These are phyloP conservation scores for Prunella himalayana DNA, from an alignment of 2,113 vertebrate species.

Conservation along the genomic window DNA sequence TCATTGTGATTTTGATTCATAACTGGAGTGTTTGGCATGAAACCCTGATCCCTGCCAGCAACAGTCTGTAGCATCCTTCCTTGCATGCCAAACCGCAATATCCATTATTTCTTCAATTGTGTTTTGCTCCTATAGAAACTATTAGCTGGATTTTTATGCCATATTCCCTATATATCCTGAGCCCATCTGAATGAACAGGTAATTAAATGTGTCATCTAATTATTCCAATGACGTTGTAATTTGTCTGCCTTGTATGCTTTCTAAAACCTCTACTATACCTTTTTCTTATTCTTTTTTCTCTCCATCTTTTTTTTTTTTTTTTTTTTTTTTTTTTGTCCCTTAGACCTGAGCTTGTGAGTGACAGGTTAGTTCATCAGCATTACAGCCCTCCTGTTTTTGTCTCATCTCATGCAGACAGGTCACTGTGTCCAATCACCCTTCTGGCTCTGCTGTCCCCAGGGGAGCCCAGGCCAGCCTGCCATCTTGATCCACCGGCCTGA, in stretches of 20 bases:
- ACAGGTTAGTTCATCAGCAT: conserved; percentile 78
- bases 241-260: neutral
- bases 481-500: conserved; percentile 69
- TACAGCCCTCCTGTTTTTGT: conserved; percentile 74
- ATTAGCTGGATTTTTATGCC: neutral
- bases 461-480: conserved; percentile 66
- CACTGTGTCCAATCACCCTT: conserved; percentile 73
- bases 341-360: conserved; percentile 71
- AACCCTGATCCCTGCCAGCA: conserved; percentile 44
- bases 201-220: neutral
- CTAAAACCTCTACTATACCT: neutral
- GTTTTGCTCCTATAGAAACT: neutral
- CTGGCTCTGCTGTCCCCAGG: conserved; percentile 61
- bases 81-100: neutral
- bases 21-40: conserved; percentile 56
- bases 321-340: neutral
- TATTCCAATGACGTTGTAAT: neutral
- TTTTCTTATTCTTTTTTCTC: neutral
- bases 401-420: conserved; percentile 73
- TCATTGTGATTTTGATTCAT: conserved; percentile 68
- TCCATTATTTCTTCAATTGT: neutral
- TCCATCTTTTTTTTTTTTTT: neutral
- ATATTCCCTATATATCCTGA: neutral
- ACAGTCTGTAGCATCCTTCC: conserved; percentile 10
- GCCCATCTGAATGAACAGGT: neutral